Conservation (phyloP, 2,888 invertebrate species). For the Watsonalla cultraria region DNA sequence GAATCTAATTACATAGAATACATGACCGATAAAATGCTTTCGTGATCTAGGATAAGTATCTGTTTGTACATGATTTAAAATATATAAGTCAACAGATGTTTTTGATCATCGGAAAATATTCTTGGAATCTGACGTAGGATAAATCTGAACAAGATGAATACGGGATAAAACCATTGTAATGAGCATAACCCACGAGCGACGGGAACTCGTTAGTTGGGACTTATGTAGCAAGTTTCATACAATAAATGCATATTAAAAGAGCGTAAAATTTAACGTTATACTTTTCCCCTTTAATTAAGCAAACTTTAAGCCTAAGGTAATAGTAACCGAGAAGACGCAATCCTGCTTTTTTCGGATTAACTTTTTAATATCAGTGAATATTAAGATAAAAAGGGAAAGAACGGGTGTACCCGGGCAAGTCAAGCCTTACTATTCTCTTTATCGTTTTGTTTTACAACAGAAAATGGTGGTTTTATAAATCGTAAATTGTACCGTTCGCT, state of each 20-base stretch:
- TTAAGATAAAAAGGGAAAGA: slow-evolving; percentile 43
- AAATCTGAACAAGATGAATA: too few relatives aligned
- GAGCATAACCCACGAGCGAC: too few relatives aligned
- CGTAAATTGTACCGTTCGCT: slow-evolving; percentile 63
- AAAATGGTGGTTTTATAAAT: slow-evolving; percentile 58
- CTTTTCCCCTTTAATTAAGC: background rate
- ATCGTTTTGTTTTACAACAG: slow-evolving; percentile 57
- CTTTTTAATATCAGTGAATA: slow-evolving; percentile 56
- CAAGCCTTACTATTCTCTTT: slow-evolving; percentile 45
- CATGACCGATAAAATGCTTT: too few relatives aligned
- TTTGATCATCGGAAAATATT: too few relatives aligned
- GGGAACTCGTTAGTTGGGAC: too few relatives aligned
- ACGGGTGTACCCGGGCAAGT: slow-evolving; percentile 30
- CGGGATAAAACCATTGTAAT: too few relatives aligned
- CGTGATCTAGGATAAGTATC: too few relatives aligned
- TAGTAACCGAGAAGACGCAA: background rate
- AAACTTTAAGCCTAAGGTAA: background rate
- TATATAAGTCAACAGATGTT: too few relatives aligned
- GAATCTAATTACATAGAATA: background rate
- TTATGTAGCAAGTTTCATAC: too few relatives aligned
- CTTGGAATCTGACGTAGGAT: too few relatives aligned
- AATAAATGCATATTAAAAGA: background rate
- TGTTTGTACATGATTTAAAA: too few relatives aligned
- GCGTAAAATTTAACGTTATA: background rate
- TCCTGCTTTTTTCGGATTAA: slow-evolving; percentile 33